Evolutionary conservation across 2,113 vertebrate genomes (phyloP).

Genomic region (Herpetotheres cachinnans): DNA sequence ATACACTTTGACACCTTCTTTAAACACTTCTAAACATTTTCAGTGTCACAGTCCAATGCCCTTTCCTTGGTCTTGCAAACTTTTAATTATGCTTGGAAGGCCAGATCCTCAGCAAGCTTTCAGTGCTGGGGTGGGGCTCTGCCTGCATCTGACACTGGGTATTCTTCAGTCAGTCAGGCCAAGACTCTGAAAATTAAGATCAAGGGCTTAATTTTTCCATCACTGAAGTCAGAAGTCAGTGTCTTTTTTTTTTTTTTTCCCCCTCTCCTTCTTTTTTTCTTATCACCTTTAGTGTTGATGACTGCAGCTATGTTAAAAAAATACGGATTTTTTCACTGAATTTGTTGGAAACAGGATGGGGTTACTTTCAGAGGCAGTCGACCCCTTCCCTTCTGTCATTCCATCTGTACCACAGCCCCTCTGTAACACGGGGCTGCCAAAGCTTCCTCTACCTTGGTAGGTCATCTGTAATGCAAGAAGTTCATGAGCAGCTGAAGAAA

Average conservation of each 20-base stretch:
- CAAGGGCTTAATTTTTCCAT: not conserved
- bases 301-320: not conserved
- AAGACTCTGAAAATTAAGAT: not conserved
- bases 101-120: not conserved
- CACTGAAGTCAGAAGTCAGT: rapidly evolving
- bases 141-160: not conserved
- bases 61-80: not conserved
- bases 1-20: not conserved
- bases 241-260: too few relatives aligned
- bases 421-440: not conserved
- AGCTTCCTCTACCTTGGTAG: not conserved
- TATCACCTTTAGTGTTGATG: not conserved
- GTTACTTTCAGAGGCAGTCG: not conserved
- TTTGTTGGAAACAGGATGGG: not conserved
- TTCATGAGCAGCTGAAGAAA: not conserved
- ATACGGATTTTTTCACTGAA: rapidly evolving
- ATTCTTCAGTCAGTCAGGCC: not conserved
- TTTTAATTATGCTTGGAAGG: not conserved
- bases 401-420: rapidly evolving
- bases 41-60: not conserved
- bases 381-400: not conserved
- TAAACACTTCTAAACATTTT: not conserved
- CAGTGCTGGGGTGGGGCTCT: not conserved
- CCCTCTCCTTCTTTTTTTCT: rapidly evolving
- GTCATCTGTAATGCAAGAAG: not conserved